phyloP scores from a whole-genome alignment of 2,113 vertebrate species.

The Nyctereutes procyonoides region DNA sequence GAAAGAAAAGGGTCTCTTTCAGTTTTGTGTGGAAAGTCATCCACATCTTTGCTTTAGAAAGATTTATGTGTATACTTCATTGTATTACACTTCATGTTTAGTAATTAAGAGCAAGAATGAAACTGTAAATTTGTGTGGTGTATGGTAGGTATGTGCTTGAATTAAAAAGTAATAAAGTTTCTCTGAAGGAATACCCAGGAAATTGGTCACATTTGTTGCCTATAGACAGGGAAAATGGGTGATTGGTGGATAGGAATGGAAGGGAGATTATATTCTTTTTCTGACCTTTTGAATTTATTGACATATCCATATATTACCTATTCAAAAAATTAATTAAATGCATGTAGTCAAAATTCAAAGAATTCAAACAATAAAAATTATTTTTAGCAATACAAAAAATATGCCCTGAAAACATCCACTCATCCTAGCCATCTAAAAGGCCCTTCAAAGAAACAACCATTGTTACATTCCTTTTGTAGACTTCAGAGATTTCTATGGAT shows the following conservation, averaged over 20 bases:
- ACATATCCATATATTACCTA: neutral
- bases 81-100: neutral
- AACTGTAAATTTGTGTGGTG: neutral
- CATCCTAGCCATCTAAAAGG: neutral
- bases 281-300: neutral
- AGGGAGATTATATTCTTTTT: neutral
- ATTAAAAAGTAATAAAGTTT: neutral
- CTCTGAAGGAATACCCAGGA: neutral
- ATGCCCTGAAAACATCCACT: neutral
- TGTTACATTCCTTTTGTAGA: neutral
- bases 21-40: neutral
- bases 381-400: neutral
- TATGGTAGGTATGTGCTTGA: neutral
- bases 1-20: neutral
- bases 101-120: neutral
- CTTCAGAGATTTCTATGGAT: neutral
- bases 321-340: neutral
- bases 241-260: neutral
- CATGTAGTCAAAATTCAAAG: neutral
- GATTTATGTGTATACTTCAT: neutral
- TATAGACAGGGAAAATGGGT: neutral
- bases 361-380: neutral
- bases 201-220: neutral
- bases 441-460: neutral
- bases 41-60: constrained; percentile 4